Base-by-base conservation (phyloP, 1,140 invertebrate genomes). In the Cotesia glomerata region DNA sequence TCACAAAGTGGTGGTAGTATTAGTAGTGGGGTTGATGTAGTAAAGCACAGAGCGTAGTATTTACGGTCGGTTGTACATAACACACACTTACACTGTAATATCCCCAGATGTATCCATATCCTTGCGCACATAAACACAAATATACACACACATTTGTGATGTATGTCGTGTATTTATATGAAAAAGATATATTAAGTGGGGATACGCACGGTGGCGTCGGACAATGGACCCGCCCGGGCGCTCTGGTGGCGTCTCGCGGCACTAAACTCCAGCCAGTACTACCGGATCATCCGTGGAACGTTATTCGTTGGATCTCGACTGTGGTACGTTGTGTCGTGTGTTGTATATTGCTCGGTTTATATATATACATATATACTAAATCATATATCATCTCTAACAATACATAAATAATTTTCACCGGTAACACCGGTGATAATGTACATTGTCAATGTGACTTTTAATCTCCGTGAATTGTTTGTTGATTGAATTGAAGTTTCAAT, bases 201-300 rank as follows among this genome's bases (percentile, higher is more conserved):
- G 34, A 18, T 58, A 59, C 45, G 51, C 45, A 67, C 65, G 51
- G 45, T 35, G 63, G 70, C 52, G 58, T 34, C 63, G 74, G 66
- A 75, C 74, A 75, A 75, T 75, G 74, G 74, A 75, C 69, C 74
- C 74, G 74, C 73, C 77, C 52, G 75, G 52, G 78, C 74, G 32
- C 76, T 73, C 79, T 80, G 61, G 75, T 64, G 79, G 76, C 66
- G 74, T 72, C 70, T 78, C 68, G 62, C 52, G 49, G 73, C 26
- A 79, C 77, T 77, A 80, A 67, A 36, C 62, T 11, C 61, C 49
- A 7, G 64, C 63, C 61, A 74, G 76, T 76, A 73, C 64, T 77
- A 64, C 69, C 74, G 73, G 74, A 77, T 69, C 74, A 75, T 70
- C 71, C 75, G 71, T 71, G 64, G 39, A 63, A 39, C 61, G 34